Evolutionary conservation across 2,113 vertebrate species (phyloP), one percentile per base, ranked within the genome.

Genomic region (Axis porcinus): DNA sequence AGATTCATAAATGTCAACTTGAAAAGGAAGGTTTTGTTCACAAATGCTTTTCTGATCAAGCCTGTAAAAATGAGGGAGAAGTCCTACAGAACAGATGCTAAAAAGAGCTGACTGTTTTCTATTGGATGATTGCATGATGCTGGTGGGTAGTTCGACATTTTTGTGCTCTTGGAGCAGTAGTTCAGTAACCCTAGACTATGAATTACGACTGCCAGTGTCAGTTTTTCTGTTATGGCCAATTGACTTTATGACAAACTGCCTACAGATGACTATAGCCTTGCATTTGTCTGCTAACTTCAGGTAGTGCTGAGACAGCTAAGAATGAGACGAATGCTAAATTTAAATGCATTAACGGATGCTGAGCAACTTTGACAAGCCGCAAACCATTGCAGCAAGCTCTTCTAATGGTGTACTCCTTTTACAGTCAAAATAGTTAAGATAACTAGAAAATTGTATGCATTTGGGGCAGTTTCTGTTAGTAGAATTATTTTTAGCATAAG

Each of bases 401-500:
- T 92, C 54, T 84, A 90, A 54, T 91, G 27, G n/a, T 62, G 23
- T 85, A 36, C 64, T 96, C 12, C 85, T 87, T 91, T 96, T 87
- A 47, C 45, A 57, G 70, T 94, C 67, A 86, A 40, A 94, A 88
- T 88, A 91, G 95, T 88, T 93, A 94, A 79, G 92, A 70, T 95
- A 90, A 62, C 76, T 81, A 82, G 93, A 93, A 91, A 96, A 95
- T 87, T 67, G 50, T 96, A 95, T 95, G 85, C 27, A 87, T 98
- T 97, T 95, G 47, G 86, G 81, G n/a, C 93, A 97, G 54, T 97
- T 87, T 95, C 67, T 93, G 54, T 91, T 83, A 92, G 60, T 86
- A 62, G 70, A 94, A 83, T 87, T 96, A 92, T 95, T 97, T 97
- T 97, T 94, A 97, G 67, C 57, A 13, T 76, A 92, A 84, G 90